Base-by-base conservation (phyloP, 2,888 invertebrate species). In the Lepidocyrtoides sp. region DNA sequence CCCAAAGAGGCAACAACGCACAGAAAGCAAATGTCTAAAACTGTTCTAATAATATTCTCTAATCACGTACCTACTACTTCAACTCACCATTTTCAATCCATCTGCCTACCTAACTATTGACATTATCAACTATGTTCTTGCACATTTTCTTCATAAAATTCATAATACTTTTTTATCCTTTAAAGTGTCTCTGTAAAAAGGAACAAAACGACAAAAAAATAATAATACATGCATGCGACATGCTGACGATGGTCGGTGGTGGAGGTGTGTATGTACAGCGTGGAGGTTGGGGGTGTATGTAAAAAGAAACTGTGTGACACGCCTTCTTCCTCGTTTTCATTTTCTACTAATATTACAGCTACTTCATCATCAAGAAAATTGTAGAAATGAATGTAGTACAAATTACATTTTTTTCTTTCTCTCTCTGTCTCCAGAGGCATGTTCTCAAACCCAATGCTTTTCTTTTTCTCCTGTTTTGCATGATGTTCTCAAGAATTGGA, bases 391-490 rank as follows among this genome's bases (percentile, higher is more conserved):
- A 77, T 77, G 77, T 51, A n/a, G 23, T 26, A 77, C 77, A 77
- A 77, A 77, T 77, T 77, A 77, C 77, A 51, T 77, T 26, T 41
- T 69, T 69, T 69, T 66, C 66, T 72, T 10, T 41, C 41, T 20
- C n/a, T 72, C 44, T 41, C 44, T 44, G 12, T 51, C 51, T 51
- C 77, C 29, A 14, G 77, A 63, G 63, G 17, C 32, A 83, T 23
- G 17, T 66, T 17, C 41, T 83, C 26, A 12, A 29, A 32, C 29
- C 7, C 26, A 10, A 51, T 29, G n/a, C 51, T 81, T 12, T 20
- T 7, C 12, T 72, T 41, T 0, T 48, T 51, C 29, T 4, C 72
- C 44, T 17, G 17, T n/a, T 41, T 77, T 48, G 23, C 26, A 77
- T 48, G 44, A 44, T 41, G 77, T 51, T 77, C 77, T 51, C 32